Percentiles rank a stretch among this genome's conserved stretches.
These are phyloP conservation scores for Conistra vaccinii DNA, from an alignment of 2,888 invertebrate genomes.

Conservation along the genomic window DNA sequence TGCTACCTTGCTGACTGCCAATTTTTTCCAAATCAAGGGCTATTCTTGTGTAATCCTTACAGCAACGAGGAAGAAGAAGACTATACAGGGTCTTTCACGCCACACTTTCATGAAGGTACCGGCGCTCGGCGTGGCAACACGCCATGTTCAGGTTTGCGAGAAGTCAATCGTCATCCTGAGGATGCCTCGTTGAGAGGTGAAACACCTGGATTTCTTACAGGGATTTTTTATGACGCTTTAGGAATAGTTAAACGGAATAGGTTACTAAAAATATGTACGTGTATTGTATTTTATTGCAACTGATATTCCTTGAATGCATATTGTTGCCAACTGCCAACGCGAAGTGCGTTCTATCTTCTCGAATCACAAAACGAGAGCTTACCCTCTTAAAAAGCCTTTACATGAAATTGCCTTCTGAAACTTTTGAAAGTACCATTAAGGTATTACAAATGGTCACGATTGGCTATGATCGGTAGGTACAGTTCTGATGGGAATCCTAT, in stretches of 20 bases:
- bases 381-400: not conserved
- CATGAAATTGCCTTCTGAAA: conserved; percentile 15
- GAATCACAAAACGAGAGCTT: not conserved
- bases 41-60: not conserved
- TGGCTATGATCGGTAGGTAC: conserved; percentile 7
- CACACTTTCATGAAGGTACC: not conserved
- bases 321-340: too few relatives aligned
- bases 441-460: conserved; percentile 27
- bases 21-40: not conserved
- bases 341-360: not conserved
- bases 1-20: not conserved
- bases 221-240: too few relatives aligned
- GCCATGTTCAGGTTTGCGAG: too few relatives aligned
- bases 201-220: too few relatives aligned
- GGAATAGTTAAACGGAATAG: too few relatives aligned
- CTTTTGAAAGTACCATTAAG: conserved; percentile 28
- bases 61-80: too few relatives aligned
- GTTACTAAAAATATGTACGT: too few relatives aligned
- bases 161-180: too few relatives aligned
- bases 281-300: too few relatives aligned
- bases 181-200: too few relatives aligned
- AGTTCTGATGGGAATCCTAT: conserved; percentile 35
- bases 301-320: too few relatives aligned
- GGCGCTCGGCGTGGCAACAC: too few relatives aligned
- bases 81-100: not conserved